Conservation (phyloP, 2,888 invertebrate species). For the Odontocolon sp. region DNA sequence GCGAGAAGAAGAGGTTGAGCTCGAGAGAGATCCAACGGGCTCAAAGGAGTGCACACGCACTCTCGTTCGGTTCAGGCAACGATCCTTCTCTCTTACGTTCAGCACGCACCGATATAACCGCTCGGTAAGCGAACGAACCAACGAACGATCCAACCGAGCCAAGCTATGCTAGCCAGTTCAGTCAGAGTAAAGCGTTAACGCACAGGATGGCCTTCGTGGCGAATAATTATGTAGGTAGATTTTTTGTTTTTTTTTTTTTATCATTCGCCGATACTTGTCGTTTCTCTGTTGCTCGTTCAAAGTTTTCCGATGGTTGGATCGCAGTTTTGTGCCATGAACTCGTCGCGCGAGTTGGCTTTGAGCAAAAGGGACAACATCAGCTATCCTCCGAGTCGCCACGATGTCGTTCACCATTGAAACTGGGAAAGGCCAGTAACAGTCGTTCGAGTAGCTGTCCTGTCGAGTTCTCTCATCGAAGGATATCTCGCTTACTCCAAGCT, state of each 20-base stretch:
- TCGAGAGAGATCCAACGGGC: constrained; percentile 21
- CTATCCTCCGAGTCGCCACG: constrained; percentile 8
- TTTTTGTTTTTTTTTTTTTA: constrained; percentile 64
- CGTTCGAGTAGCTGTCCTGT: constrained; percentile 28
- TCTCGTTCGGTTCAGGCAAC: constrained; percentile 34
- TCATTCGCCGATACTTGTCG: constrained; percentile 26
- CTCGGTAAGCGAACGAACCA: constrained; percentile 19
- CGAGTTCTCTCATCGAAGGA: constrained; percentile 23
- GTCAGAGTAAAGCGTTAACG: constrained; percentile 65
- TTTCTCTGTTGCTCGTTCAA: constrained; percentile 14
- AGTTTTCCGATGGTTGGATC: constrained; percentile 38
- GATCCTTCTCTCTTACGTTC: constrained; percentile 36
- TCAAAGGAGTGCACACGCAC: constrained; percentile 51
- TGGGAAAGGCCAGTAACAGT: constrained; percentile 10
- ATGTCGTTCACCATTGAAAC: constrained; percentile 2
- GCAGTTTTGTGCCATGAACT: constrained; percentile 26
- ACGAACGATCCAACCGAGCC: not conserved
- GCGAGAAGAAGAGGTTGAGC: constrained; percentile 23
- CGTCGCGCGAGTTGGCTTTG: constrained; percentile 43
- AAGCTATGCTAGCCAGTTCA: no score
- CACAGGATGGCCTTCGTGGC: constrained; percentile 76
- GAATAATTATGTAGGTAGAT: constrained; percentile 76
- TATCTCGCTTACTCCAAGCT: constrained; percentile 14
- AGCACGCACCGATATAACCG: constrained; percentile 35
- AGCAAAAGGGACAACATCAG: constrained; percentile 4